A percentile compares a stretch with the other conserved stretches of the same genome.
phyloP scores from a whole-genome alignment of 2,797 vertebrate species.

The Acipenser ruthenus region DNA sequence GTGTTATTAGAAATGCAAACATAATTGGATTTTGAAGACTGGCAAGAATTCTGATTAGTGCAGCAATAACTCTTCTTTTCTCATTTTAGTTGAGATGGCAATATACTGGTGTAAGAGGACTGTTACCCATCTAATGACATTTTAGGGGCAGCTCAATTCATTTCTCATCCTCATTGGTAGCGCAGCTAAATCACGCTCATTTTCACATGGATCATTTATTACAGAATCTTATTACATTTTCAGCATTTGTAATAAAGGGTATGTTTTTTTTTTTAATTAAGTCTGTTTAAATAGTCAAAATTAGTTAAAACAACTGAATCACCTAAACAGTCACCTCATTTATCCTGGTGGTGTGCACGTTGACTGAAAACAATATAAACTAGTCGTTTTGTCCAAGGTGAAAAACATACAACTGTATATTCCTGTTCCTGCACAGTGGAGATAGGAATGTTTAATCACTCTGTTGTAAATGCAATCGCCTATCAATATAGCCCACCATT shows the following conservation, averaged over 20 bases:
- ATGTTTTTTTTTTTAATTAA: too few relatives aligned
- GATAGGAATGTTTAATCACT: too few relatives aligned
- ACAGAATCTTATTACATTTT: constrained; percentile 51
- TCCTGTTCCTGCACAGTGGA: too few relatives aligned
- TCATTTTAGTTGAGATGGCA: constrained; percentile 42
- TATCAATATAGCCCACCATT: too few relatives aligned
- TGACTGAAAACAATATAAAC: too few relatives aligned
- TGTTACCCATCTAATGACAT: constrained; percentile 35
- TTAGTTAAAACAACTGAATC: too few relatives aligned
- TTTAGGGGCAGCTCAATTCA: constrained; percentile 17
- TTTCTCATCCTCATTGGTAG: constrained; percentile 13
- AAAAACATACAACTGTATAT: too few relatives aligned
- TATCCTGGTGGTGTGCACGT: too few relatives aligned
- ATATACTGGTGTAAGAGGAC: constrained; percentile 21
- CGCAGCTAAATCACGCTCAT: constrained; percentile 29
- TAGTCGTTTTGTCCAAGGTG: too few relatives aligned
- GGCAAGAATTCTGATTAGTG: constrained; percentile 70
- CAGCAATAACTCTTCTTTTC: constrained; percentile 64
- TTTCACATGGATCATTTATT: constrained; percentile 58
- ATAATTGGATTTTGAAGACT: constrained; percentile 81
- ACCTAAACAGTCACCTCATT: too few relatives aligned
- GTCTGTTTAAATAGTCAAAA: too few relatives aligned
- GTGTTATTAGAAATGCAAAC: constrained; percentile 86
- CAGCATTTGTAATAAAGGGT: neutral
- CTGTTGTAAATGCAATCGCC: too few relatives aligned